These are phyloP conservation scores for Cyanoderma ruficeps DNA, from an alignment of 2,113 vertebrate species.

Conservation along the genomic window DNA sequence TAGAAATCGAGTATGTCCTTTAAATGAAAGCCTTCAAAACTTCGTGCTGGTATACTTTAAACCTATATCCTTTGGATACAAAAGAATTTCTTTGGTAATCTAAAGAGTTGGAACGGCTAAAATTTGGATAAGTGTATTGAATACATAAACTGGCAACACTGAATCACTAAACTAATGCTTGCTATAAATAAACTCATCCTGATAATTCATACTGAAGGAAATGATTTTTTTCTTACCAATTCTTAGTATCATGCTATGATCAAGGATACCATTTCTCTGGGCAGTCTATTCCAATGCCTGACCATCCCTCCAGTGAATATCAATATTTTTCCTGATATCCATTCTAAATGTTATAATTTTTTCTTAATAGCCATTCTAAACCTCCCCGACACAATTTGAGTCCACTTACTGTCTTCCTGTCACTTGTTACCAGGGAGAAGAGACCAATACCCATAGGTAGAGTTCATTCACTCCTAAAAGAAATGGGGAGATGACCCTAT, in stretches of 20 bases:
- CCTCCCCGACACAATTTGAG: neutral
- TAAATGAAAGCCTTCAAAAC: neutral
- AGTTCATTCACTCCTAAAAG: neutral
- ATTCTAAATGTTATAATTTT: too few relatives aligned
- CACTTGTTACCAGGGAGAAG: neutral
- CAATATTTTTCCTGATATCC: too few relatives aligned
- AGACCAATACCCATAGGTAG: rapidly evolving
- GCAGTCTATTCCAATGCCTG: neutral
- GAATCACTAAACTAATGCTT: neutral
- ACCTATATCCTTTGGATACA: neutral
- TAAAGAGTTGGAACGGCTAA: neutral
- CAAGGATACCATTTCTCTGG: neutral
- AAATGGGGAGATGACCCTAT: neutral
- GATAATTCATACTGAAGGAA: neutral
- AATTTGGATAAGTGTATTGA: neutral
- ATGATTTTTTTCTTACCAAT: neutral
- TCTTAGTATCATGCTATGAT: neutral
- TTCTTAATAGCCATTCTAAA: neutral
- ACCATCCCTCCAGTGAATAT: neutral
- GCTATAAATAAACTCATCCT: neutral
- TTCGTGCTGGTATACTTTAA: neutral
- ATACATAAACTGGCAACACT: neutral
- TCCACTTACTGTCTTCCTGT: too few relatives aligned
- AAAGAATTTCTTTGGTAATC: neutral
- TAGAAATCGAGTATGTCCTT: neutral